Base-by-base conservation (phyloP, 2,888 invertebrate species). In the Drosophila heteroneura region DNA sequence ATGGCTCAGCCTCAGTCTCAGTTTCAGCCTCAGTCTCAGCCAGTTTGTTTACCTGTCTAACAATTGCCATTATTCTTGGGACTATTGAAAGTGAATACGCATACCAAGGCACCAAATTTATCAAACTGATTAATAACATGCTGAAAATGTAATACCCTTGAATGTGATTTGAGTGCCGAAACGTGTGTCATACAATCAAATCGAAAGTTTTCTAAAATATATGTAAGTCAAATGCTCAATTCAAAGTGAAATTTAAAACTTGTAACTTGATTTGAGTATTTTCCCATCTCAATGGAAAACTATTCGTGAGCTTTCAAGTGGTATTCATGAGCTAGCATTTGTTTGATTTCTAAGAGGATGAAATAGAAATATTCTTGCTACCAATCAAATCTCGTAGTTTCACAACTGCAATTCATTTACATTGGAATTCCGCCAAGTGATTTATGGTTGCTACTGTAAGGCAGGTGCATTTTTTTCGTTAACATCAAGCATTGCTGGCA, bases 21-120 rank as follows among this genome's bases (percentile, higher is more conserved):
- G 39, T 6, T 19, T 12, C 22, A 3, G 66, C 0, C 16, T 41
- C 16, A 16, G 22, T 64, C 68, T 58, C 71, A 65, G 58, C 30
- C 70, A 58, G 74, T 64, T 84, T 74, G 81, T 76, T 77, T 74
- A 82, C 84, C 82, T 88, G 83, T 60, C 86, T 39, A 61, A 72
- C 82, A 82, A 79, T 86, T 86, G 81, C 87, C 87, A 89, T 85
- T 85, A 89, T 85, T 85, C 85, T 85, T 85, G 78, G 49, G 54
- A 35, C 53, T 72, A 85, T 77, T 84, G 75, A 86, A 84, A 75
- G 84, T 79, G 78, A 78, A 66, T 74, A 76, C n/a, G 37, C 53
- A 59, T 49, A 51, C 26, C 65, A 33, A 33, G 47, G 33, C 26
- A 30, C 33, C 57, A 67, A 62, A 61, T 53, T 41, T 41, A 58